Evolutionary conservation across 2,797 vertebrate species (phyloP), one percentile per base, ranked within the genome.

Genomic region (Trematomus bernacchii): DNA sequence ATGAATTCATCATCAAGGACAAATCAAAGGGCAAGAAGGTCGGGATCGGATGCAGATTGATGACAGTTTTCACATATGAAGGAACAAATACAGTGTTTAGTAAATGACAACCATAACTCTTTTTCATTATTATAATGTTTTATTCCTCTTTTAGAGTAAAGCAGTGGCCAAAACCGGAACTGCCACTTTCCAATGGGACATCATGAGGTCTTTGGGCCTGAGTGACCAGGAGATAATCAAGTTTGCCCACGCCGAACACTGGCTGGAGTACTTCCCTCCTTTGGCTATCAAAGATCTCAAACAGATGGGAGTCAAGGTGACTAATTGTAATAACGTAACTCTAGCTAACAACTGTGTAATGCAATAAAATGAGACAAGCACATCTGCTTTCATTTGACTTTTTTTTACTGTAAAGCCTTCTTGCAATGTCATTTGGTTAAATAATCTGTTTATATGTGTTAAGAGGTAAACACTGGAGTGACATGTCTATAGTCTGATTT

Each of bases 21-120:
- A 99, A 99, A 91, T 83, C 97, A 47, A 99, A 99, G 93, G 97
- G 98, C 63, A 99, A 98, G 91, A 99, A 97, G 97, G 98, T 99
- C 77, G 80, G 84, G 3, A 75, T 58, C 46, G 1, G 1, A 63
- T 3, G 3, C 1, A 21, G 3, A 30, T 14, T 62, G 19, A 3
- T 43, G 18, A 0, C 14, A 46, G 62, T 10, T 80, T 40, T n/a
- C 6, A 61, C n/a, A 50, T 15, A 8, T 0, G 1, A 16, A 65
- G 42, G 10, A 16, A 61, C 21, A 46, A 53, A 46, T 3, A 14
- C 5, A 21, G 0, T 64, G 23, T 66, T 66, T 15, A 10, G 4
- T 65, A 8, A 10, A 18, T 33, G 0, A 64, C 15, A 53, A 10
- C 40, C 5, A 18, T 2, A 2, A 3, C 21, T 66, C 1, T 55